These are phyloP conservation scores for Heliconius ismenius DNA, from an alignment of 2,888 invertebrate genomes.

Conservation along the genomic window DNA sequence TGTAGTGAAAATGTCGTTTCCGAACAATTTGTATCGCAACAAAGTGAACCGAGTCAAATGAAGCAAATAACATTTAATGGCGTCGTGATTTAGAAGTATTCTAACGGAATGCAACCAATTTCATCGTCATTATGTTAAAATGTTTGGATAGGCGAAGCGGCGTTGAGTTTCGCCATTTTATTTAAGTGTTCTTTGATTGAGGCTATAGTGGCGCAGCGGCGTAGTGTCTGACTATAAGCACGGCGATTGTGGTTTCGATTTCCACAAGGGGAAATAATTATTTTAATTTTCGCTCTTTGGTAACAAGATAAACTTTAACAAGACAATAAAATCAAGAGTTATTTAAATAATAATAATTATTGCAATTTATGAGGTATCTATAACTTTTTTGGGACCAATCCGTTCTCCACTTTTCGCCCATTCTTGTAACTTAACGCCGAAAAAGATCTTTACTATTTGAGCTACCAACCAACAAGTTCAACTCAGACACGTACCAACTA, in stretches of 20 bases:
- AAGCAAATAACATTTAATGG: slow-evolving; percentile 28
- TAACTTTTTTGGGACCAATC: no score
- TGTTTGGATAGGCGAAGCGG: background rate
- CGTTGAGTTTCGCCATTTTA: background rate
- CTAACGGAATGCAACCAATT: slow-evolving; percentile 2
- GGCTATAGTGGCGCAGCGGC: background rate
- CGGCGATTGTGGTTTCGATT: background rate
- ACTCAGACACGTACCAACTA: background rate
- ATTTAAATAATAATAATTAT: no score
- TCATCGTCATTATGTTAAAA: slow-evolving; percentile 12
- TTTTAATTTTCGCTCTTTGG: background rate
- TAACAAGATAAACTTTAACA: no score
- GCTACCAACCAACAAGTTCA: background rate
- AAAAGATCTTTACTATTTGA: no score
- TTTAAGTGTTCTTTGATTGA: background rate
- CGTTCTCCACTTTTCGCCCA: no score
- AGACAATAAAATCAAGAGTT: no score
- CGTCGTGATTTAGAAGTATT: slow-evolving; percentile 13
- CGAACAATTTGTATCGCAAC: slow-evolving; percentile 11
- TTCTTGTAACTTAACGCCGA: no score
- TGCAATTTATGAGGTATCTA: no score
- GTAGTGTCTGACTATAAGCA: background rate
- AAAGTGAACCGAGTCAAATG: slow-evolving; percentile 19
- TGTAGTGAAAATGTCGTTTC: background rate
- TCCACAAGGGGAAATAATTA: background rate